These are phyloP conservation scores for Candoia aspera DNA, from an alignment of 2,113 vertebrate genomes.

Conservation along the genomic window DNA sequence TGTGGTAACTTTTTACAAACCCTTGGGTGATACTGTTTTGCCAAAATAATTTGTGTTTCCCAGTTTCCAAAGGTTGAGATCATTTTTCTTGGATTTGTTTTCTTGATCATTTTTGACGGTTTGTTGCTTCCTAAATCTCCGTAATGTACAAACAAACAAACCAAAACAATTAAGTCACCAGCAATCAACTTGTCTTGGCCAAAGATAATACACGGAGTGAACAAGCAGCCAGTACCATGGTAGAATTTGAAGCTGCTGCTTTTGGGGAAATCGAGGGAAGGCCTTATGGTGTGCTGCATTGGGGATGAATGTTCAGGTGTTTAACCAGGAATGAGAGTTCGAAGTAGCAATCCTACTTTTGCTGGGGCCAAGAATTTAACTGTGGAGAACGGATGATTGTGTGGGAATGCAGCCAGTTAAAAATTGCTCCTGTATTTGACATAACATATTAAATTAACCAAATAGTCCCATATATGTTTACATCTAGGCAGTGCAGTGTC, in stretches of 20 bases:
- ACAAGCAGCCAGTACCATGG: conserved; percentile 17
- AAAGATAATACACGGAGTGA: conserved; percentile 17
- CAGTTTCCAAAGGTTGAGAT: conserved; percentile 34
- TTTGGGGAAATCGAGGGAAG: conserved; percentile 1
- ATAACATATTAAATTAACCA: background rate
- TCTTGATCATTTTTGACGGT: conserved; percentile 26
- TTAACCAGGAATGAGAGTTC: background rate
- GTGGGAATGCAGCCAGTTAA: background rate
- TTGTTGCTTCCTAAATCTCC: conserved; percentile 36
- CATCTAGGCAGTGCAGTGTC: background rate
- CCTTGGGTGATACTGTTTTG: conserved; percentile 19
- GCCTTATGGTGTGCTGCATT: background rate
- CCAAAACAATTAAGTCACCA: conserved; percentile 32
- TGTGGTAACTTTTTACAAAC: conserved; percentile 32
- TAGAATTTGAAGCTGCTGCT: conserved; percentile 1
- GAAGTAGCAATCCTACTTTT: background rate
- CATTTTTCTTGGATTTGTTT: conserved; percentile 43
- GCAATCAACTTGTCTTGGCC: conserved; percentile 35
- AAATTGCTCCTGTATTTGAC: background rate
- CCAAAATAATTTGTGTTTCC: conserved; percentile 38
- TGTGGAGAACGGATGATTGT: background rate
- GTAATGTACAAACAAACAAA: background rate
- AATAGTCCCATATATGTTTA: background rate
- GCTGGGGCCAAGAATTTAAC: background rate
- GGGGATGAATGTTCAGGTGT: background rate